phyloP scores from a whole-genome alignment of 2,113 vertebrate species.

The Poecile atricapillus region DNA sequence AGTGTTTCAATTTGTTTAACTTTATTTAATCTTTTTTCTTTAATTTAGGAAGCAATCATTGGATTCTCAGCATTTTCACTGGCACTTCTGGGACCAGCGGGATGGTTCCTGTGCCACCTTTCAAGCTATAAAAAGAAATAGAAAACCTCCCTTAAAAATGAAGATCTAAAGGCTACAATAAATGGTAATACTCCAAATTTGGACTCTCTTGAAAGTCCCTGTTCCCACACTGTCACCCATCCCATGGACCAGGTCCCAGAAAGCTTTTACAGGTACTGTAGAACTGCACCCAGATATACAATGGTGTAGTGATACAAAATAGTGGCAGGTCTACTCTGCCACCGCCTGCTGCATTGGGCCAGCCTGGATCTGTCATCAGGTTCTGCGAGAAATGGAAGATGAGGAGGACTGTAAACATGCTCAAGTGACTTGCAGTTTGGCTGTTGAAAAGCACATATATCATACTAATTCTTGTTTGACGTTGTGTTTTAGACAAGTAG shows the following conservation, averaged over 20 bases:
- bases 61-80: constrained; percentile 73
- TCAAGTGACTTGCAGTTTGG: neutral
- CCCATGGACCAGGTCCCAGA: neutral
- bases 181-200: neutral
- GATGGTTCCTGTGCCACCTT: constrained; percentile 79
- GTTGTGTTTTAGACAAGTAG: neutral
- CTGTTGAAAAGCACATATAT: neutral
- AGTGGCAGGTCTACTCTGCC: neutral
- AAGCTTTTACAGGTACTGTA: neutral
- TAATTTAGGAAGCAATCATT: constrained; percentile 74
- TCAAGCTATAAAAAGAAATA: constrained; percentile 70
- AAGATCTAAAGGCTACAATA: neutral
- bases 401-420: neutral
- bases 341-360: neutral
- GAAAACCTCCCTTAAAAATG: constrained; percentile 1
- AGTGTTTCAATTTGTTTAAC: neutral
- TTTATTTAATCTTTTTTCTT: constrained; percentile 30
- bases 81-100: constrained; percentile 75
- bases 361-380: neutral
- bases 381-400: neutral
- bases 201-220: neutral
- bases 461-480: neutral
- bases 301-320: neutral
- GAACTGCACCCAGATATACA: neutral
- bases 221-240: neutral